phyloP scores from a whole-genome alignment of 1,140 invertebrate genomes.

The Ceratina japonica region DNA sequence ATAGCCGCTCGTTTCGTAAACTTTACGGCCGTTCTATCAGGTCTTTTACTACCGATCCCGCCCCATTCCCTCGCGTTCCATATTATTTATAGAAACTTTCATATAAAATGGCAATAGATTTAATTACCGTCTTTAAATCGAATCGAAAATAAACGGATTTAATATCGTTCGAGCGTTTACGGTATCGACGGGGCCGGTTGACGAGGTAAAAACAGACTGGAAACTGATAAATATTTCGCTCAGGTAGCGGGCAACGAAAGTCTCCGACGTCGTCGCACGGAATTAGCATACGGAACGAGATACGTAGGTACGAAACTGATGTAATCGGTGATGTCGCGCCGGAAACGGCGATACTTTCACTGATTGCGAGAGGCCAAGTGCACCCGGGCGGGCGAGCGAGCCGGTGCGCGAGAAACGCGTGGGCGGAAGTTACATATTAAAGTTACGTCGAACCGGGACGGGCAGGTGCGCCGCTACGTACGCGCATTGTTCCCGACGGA shows the following conservation, averaged over 20 bases:
- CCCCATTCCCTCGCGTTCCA: too few relatives aligned
- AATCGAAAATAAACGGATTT: too few relatives aligned
- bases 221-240: too few relatives aligned
- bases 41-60: too few relatives aligned
- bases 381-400: not conserved
- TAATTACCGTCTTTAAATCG: too few relatives aligned
- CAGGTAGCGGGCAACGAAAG: not conserved
- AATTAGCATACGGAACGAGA: slow-evolving; percentile 16
- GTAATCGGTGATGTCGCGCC: slow-evolving; percentile 42
- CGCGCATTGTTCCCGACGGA: slow-evolving; percentile 50
- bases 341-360: slow-evolving; percentile 45
- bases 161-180: too few relatives aligned
- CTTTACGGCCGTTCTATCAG: too few relatives aligned
- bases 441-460: slow-evolving; percentile 61
- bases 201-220: too few relatives aligned
- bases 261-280: not conserved
- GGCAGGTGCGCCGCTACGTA: slow-evolving; percentile 39
- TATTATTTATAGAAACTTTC: too few relatives aligned
- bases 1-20: too few relatives aligned
- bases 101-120: too few relatives aligned
- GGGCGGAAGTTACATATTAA: slow-evolving; percentile 68
- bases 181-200: too few relatives aligned
- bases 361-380: slow-evolving; percentile 4
- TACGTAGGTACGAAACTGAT: slow-evolving; percentile 36
- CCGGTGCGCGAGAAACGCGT: slow-evolving; percentile 9